Conservation (phyloP, 30 jellyfish, hydroid and myxozoan genomes). For the Hydractinia symbiolongicarpus region DNA sequence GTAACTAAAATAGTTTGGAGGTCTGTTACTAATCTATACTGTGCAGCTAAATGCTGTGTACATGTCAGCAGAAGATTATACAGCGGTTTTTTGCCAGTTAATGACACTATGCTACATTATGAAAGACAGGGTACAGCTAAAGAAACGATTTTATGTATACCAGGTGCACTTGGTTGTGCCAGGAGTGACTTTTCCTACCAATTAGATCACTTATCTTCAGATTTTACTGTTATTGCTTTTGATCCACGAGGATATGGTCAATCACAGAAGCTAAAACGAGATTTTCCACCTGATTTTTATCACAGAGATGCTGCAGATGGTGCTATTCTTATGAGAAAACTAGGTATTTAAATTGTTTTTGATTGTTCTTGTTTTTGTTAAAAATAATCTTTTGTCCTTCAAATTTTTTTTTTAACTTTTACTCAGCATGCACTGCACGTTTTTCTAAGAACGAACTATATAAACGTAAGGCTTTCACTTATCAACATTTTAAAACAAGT, state of each 20-base stretch:
- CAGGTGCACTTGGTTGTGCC: constrained; percentile 87
- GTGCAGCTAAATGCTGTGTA: too few species aligned
- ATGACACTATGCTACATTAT: constrained; percentile 16
- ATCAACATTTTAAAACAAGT: too few species aligned
- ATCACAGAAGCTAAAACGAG: constrained; percentile 58
- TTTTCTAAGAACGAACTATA: too few species aligned
- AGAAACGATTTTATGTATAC: constrained; percentile 59
- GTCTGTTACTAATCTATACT: too few species aligned
- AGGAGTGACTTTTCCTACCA: constrained; percentile 70
- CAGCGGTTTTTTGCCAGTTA: constrained; percentile 33
- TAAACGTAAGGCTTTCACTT: too few species aligned
- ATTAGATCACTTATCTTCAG: constrained; percentile 36
- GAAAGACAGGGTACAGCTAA: constrained; percentile 21
- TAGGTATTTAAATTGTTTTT: constrained; percentile 32
- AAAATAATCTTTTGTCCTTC: neutral
- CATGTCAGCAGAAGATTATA: neutral
- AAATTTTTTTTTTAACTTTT: neutral
- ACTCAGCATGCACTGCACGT: too few species aligned
- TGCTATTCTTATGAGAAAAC: constrained; percentile 55
- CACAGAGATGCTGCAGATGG: constrained; percentile 89
- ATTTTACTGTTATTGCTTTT: constrained; percentile 58
- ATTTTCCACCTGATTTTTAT: constrained; percentile 52
- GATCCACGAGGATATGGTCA: constrained; percentile 94
- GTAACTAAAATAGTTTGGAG: too few species aligned
- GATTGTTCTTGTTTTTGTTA: neutral